These are phyloP conservation scores for Cydia fagiglandana DNA, from an alignment of 1,140 invertebrate species.

Conservation along the genomic window DNA sequence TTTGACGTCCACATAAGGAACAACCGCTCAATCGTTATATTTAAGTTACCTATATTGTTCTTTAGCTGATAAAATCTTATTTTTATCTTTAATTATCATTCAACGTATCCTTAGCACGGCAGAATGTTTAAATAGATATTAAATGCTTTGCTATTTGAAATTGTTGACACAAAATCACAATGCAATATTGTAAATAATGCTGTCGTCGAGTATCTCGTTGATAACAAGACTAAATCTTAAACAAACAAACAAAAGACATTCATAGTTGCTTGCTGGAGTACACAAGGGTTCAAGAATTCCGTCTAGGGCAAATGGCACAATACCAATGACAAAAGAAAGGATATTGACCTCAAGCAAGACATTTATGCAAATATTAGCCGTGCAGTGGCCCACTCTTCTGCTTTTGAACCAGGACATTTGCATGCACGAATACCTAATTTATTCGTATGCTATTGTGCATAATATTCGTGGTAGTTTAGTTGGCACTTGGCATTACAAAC, in stretches of 20 bases:
- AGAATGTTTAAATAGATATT: not conserved
- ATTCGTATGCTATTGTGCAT: constrained; percentile 17
- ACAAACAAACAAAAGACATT: constrained; percentile 6
- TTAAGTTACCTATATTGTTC: not conserved
- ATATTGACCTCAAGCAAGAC: constrained; percentile 50
- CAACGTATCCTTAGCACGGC: not conserved
- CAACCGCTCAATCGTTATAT: not conserved
- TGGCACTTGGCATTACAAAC: constrained; percentile 17
- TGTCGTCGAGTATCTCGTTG: constrained; percentile 3
- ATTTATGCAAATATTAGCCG: constrained; percentile 60
- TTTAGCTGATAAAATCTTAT: not conserved
- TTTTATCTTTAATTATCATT: not conserved
- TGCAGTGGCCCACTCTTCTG: constrained; percentile 55
- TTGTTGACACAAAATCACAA: constrained; percentile 6
- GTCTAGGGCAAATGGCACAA: constrained; percentile 34
- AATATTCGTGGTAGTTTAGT: constrained; percentile 20
- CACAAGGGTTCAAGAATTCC: constrained; percentile 23
- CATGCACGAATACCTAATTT: constrained; percentile 24
- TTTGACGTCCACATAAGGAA: constrained; percentile 22
- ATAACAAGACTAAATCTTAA: constrained; percentile 8
- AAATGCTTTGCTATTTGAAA: not conserved
- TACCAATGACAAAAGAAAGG: constrained; percentile 50
- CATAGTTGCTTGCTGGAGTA: not conserved
- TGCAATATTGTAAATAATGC: constrained; percentile 4
- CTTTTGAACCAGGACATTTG: constrained; percentile 38